phyloP scores from a whole-genome alignment of 2,113 vertebrate species.

The Sander lucioperca region DNA sequence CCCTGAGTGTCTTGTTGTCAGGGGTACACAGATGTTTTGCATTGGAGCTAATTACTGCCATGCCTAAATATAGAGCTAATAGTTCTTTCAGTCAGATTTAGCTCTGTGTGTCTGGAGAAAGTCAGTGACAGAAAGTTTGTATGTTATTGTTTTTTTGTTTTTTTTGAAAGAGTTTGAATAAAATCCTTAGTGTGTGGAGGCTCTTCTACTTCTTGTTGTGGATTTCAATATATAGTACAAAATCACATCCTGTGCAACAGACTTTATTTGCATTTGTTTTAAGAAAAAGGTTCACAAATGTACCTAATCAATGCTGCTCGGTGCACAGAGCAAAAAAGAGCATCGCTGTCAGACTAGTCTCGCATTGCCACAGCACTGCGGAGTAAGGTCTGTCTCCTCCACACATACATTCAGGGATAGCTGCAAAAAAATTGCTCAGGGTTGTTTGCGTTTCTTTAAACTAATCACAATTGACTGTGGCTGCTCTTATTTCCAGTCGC shows the following conservation, averaged over 20 bases:
- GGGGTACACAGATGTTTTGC: constrained; percentile 3
- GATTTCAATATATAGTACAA: background rate
- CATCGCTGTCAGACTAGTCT: background rate
- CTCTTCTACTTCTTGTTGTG: background rate
- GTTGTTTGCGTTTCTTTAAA: too few relatives aligned
- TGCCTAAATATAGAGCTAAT: constrained; percentile 14
- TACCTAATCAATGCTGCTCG: background rate
- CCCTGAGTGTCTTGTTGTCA: background rate
- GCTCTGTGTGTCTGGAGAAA: background rate
- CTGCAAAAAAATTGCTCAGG: too few relatives aligned
- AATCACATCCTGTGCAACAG: background rate
- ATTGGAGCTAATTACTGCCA: background rate
- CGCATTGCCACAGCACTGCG: too few relatives aligned
- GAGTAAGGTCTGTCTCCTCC: too few relatives aligned
- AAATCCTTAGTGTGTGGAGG: background rate
- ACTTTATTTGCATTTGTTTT: background rate
- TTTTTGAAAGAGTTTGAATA: background rate
- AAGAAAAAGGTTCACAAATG: background rate
- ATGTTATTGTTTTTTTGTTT: background rate
- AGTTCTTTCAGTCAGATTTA: constrained; percentile 13
- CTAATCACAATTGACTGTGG: too few relatives aligned
- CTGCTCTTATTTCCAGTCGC: too few relatives aligned
- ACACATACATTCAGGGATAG: too few relatives aligned
- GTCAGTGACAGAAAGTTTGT: background rate
- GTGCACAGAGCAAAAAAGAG: background rate